phyloP scores from a whole-genome alignment of 1,140 invertebrate genomes.

The Stegodyphus dumicola region DNA sequence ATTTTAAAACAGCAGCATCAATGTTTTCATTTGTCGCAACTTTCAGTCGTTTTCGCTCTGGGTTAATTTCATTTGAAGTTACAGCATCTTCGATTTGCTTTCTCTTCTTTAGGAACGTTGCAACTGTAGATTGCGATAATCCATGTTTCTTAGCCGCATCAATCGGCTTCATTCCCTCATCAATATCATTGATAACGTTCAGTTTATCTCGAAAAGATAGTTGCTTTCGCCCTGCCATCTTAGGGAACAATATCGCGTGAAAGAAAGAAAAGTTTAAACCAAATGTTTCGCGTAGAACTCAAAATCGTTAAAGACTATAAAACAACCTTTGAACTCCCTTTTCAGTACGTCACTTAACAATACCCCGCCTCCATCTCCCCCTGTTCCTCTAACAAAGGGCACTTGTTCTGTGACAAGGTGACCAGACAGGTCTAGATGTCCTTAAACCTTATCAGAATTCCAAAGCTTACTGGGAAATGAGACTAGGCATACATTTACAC shows the following conservation, averaged over 20 bases:
- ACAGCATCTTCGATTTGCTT: not conserved
- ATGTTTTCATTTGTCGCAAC: conserved; percentile 7
- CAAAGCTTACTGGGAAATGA: conserved; percentile 2
- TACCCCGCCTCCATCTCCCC: not conserved
- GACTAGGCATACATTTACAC: conserved; percentile 2
- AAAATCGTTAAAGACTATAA: not conserved
- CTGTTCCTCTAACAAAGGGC: conserved; percentile 1
- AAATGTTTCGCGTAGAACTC: no score
- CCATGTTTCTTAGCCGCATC: not conserved
- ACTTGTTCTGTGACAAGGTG: conserved; percentile 2
- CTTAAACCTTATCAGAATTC: conserved; percentile 2
- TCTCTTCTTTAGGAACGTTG: not conserved
- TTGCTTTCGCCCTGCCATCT: not conserved
- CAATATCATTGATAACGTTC: not conserved
- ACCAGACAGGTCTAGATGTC: conserved; percentile 1
- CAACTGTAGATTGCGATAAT: not conserved
- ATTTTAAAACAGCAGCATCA: conserved; percentile 7
- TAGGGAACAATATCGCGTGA: no score
- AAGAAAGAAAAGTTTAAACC: no score
- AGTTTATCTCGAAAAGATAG: conserved; percentile 20
- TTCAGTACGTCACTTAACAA: conserved; percentile 2
- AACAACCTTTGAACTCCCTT: not conserved
- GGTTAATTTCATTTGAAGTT: conserved; percentile 8
- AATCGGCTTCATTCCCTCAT: not conserved
- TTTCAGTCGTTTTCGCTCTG: conserved; percentile 3